Percentiles rank a stretch among this genome's conserved stretches.
Conservation (phyloP, 2,888 invertebrate species). For the Clitarchus hookeri region DNA sequence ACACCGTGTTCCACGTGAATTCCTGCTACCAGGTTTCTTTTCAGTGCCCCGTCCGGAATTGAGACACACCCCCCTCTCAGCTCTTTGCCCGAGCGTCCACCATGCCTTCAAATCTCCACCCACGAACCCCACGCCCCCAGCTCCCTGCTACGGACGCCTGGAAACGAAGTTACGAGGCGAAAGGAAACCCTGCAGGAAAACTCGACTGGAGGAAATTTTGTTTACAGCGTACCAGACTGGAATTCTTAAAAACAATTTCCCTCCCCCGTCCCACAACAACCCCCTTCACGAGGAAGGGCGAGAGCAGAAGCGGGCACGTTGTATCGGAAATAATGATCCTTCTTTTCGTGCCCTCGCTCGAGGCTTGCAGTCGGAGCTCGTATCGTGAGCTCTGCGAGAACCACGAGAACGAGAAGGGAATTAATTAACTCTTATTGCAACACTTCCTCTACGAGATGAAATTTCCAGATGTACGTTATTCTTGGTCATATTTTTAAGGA, state of each 20-base stretch:
- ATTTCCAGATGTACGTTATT: too few species aligned
- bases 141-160: neutral
- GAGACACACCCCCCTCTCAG: neutral
- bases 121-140: neutral
- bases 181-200: conserved; percentile 3
- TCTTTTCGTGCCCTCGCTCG: neutral
- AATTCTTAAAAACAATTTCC: neutral
- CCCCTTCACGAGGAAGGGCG: neutral
- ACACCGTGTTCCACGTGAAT: neutral
- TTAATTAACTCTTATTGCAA: neutral
- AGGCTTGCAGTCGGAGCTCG: neutral
- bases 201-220: conserved; percentile 7
- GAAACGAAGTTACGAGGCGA: conserved; percentile 2
- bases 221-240: conserved; percentile 2
- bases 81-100: too few species aligned
- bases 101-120: neutral
- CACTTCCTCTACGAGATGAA: too few species aligned
- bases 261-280: too few species aligned
- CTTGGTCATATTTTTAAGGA: too few species aligned
- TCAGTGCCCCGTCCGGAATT: too few species aligned
- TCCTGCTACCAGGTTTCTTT: neutral
- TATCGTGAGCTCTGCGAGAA: neutral
- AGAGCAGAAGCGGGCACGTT: neutral
- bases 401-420: neutral
- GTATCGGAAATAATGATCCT: conserved; percentile 14